Evolutionary conservation across 2,888 invertebrate genomes (phyloP).

Genomic region (Ophion costatus): DNA sequence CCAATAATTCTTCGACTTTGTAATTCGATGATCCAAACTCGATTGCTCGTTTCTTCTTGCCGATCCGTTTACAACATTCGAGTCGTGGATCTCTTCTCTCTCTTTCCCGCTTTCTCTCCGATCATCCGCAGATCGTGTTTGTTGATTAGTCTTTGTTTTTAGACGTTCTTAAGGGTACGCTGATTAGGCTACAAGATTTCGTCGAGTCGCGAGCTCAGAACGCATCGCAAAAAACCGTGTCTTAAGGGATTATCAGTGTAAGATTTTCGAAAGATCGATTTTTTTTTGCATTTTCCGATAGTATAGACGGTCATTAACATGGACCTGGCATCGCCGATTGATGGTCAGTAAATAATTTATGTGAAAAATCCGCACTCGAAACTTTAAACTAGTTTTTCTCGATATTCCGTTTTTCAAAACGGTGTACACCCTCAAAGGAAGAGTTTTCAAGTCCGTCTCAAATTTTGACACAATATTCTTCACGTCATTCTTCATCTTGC

Average conservation of each 20-base stretch:
- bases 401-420: too few species aligned
- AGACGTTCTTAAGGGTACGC: constrained; percentile 62
- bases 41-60: constrained; percentile 14
- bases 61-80: constrained; percentile 18
- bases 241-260: not conserved
- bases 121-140: constrained; percentile 57
- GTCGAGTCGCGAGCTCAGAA: constrained; percentile 46
- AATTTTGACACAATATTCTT: too few species aligned
- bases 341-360: too few species aligned
- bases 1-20: constrained; percentile 11
- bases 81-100: constrained; percentile 20
- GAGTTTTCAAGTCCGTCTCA: too few species aligned
- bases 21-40: not conserved
- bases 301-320: too few species aligned
- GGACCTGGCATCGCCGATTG: too few species aligned
- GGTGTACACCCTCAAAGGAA: too few species aligned
- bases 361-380: too few species aligned
- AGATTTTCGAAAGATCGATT: too few species aligned
- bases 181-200: constrained; percentile 58
- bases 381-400: too few species aligned
- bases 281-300: too few species aligned
- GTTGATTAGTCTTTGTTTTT: constrained; percentile 55
- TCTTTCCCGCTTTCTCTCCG: constrained; percentile 1
- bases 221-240: constrained; percentile 44
- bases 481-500: too few species aligned